Conservation (phyloP, 64 coral and sea anemone genomes). For the Montipora cactus region DNA sequence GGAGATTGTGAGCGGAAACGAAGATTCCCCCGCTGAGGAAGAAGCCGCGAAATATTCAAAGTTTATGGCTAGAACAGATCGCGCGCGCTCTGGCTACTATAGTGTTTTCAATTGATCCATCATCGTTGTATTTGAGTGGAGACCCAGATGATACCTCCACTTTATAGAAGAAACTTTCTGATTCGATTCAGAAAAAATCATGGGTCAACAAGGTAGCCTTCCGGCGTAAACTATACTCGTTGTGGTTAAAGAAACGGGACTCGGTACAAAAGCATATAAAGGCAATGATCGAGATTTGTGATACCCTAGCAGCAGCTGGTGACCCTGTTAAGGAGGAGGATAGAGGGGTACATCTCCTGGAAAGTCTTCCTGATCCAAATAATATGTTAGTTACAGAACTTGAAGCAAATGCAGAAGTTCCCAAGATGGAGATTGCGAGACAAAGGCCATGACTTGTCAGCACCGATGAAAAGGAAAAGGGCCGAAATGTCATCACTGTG, state of each 20-base stretch:
- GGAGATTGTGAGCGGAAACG: constrained; percentile 1
- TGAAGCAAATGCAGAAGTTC: constrained; percentile 52
- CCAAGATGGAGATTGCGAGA: constrained; percentile 53
- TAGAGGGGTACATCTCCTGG: constrained; percentile 48
- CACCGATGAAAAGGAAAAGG: constrained; percentile 3
- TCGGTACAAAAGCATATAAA: constrained; percentile 60
- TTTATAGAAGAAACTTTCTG: constrained; percentile 40
- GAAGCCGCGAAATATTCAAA: not conserved
- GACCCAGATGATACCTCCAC: constrained; percentile 33
- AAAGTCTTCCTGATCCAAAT: constrained; percentile 66
- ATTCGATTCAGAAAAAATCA: constrained; percentile 59
- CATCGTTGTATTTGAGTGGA: constrained; percentile 20
- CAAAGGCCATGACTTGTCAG: not conserved
- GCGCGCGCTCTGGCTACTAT: constrained; percentile 9
- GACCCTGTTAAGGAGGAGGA: constrained; percentile 54
- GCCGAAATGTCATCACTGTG: constrained; percentile 37
- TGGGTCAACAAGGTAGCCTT: constrained; percentile 63
- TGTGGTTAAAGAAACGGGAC: constrained; percentile 37
- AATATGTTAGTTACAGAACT: constrained; percentile 72
- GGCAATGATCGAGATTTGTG: constrained; percentile 61
- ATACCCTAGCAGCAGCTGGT: constrained; percentile 22
- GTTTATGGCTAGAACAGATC: constrained; percentile 10
- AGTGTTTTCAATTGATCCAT: constrained; percentile 43
- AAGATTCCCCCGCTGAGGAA: not conserved
- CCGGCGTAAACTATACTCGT: constrained; percentile 21